phyloP scores from a whole-genome alignment of 2,797 vertebrate genomes.

The Acridotheres tristis region DNA sequence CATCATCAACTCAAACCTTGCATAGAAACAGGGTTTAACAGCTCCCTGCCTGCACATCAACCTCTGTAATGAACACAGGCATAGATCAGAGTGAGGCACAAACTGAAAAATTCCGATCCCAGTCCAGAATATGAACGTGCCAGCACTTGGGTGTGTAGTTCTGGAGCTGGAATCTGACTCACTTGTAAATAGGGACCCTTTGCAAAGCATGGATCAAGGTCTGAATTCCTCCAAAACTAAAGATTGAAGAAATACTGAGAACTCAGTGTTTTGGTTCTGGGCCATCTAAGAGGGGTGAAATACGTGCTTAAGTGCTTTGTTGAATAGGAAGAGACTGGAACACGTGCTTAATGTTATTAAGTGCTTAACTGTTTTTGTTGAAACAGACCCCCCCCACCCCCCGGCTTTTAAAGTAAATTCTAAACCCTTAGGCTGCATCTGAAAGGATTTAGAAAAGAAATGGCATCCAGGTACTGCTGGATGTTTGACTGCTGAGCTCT shows the following conservation, averaged over 20 bases:
- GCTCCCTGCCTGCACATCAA: background rate
- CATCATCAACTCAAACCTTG: background rate
- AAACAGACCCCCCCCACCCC: background rate
- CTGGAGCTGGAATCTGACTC: slow-evolving; percentile 19
- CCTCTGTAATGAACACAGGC: background rate
- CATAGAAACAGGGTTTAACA: background rate
- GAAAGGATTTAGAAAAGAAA: slow-evolving; percentile 47
- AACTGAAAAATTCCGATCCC: slow-evolving; percentile 16
- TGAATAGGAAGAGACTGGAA: slow-evolving; percentile 57
- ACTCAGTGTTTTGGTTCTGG: slow-evolving; percentile 10
- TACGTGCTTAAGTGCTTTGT: slow-evolving; percentile 33
- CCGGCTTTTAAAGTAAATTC: slow-evolving; percentile 43
- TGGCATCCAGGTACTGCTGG: slow-evolving; percentile 18
- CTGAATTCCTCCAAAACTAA: slow-evolving; percentile 28
- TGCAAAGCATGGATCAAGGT: background rate
- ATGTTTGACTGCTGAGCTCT: slow-evolving; percentile 33
- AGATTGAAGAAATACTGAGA: background rate
- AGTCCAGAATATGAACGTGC: background rate
- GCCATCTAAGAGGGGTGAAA: slow-evolving; percentile 20
- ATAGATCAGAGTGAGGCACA: background rate
- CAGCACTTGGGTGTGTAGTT: background rate
- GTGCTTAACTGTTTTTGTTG: slow-evolving; percentile 56
- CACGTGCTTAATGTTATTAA: slow-evolving; percentile 59
- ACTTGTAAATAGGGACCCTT: slow-evolving; percentile 4
- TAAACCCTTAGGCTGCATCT: slow-evolving; percentile 42